Conservation (phyloP, 2,797 vertebrate species). For the Mormyrops boulengeri region DNA sequence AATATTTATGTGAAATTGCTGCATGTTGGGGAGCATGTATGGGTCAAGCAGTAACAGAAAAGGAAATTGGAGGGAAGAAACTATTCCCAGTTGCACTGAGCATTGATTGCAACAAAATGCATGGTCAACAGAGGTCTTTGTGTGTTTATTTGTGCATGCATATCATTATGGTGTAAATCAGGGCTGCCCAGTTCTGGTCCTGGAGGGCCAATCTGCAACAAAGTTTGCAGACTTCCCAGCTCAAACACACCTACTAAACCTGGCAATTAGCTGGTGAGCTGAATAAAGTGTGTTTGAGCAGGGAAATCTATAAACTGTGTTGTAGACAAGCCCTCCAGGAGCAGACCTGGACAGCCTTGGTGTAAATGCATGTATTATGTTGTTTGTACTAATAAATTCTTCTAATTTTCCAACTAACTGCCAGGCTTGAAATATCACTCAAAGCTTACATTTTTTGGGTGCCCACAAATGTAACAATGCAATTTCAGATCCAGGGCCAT, state of each 20-base stretch:
- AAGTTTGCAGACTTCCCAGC: not conserved
- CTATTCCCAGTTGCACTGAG: not conserved
- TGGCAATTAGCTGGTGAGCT: not conserved
- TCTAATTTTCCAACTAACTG: not conserved
- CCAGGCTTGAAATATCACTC: not conserved
- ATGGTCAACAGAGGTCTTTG: not conserved
- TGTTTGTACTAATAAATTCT: not conserved
- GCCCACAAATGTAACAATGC: not conserved
- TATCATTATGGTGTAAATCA: not conserved
- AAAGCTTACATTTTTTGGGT: not conserved
- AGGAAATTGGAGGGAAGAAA: not conserved
- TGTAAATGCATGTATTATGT: not conserved
- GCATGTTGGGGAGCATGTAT: not conserved
- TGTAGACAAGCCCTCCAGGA: not conserved
- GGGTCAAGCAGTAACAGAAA: not conserved
- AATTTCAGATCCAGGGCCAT: not conserved
- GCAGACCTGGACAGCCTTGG: not conserved
- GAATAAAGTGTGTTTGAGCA: not conserved
- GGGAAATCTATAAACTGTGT: not conserved
- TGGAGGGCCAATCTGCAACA: not conserved
- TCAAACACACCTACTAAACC: not conserved
- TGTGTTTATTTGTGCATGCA: not conserved
- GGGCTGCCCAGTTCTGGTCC: not conserved
- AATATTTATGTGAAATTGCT: not conserved
- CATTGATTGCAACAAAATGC: not conserved